Evolutionary conservation across 2,797 vertebrate species (phyloP), one percentile per base, ranked within the genome.

Genomic region (Chaetophractus vellerosus): DNA sequence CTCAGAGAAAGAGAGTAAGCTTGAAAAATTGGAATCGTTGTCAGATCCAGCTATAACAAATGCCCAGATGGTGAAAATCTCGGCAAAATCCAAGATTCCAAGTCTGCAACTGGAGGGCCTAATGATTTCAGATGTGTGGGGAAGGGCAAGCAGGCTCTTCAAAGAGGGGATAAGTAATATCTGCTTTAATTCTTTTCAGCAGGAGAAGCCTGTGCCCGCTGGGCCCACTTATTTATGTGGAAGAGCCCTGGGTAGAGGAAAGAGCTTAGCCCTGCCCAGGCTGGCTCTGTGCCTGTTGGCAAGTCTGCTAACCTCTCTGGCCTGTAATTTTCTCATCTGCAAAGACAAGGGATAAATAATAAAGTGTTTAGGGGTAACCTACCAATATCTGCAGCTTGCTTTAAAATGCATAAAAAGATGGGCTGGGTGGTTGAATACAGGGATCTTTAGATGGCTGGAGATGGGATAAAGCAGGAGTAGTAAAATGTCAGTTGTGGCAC

Each of bases 281-380:
- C 76, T 7, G 4, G 33, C 83, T 61, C 19, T 48, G 52, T 0
- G 15, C 15, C 72, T 71, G 75, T 18, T 7, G 61, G 57, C 21
- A 18, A 89, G 55, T 41, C 38, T 66, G 61, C 57, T 91, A 63
- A 38, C 33, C 41, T 78, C 69, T 89, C 88, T 78, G 75, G 33
- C 38, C 63, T 61, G 2, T 36, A 31, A 72, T 31, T 85, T 59
- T 41, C 63, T 81, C 57, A 28, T 45, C 48, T 55, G 26, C 24
- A 48, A 33, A 93, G 78, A 48, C 14, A 48, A 91, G 61, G 33
- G 48, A 41, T 61, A 50, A 68, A 18, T 55, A 14, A 64, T 33
- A 31, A 87, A 11, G 18, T 63, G 14, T 87, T 86, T 11, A 38
- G 50, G 50, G 74, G 48, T 31, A 72, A 94, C 33, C 33, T 28